Evolutionary conservation across 2,797 vertebrate species (phyloP), one percentile per base, ranked within the genome.

Genomic region (Crypturellus tataupa): DNA sequence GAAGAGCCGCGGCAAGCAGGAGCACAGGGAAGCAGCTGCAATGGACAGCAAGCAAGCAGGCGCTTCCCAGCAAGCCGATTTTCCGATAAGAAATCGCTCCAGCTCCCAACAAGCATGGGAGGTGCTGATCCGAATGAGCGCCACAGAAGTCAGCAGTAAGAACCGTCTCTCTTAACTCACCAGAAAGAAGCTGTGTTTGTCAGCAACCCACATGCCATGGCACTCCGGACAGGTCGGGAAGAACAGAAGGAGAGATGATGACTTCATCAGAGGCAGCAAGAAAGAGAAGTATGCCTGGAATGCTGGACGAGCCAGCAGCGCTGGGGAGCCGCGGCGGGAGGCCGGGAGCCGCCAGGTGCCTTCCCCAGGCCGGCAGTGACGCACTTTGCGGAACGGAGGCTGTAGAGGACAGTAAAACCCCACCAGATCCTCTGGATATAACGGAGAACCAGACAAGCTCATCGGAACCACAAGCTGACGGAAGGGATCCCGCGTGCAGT

Each of bases 191-290:
- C 65, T 2, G 87, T 8, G 89, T 71, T 42, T 12, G 42, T 68
- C 85, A 93, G 94, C 88, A 86, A 29, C 71, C 10, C 89, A 33
- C 93, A 70, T 83, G 96, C 96, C 96, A 97, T 96, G 96, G 88
- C 90, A 80, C 81, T 65, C n/a, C 25, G 31, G 80, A 18, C 25
- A 37, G 84, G 94, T 80, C 81, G 40, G 71, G 46, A 72, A 3
- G 16, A 70, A 87, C 78, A 76, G 80, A 12, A 68, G 90, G 17
- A 80, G 76, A 81, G 93, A 35, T 73, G 95, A 37, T 88, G 97
- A 95, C 93, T 96, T 97, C 97, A 97, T 97, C 87, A 40, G 96
- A 93, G 78, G 92, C 90, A 65, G 87, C 75, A 12, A 82, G 64
- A 2, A 23, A 13, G 70, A 29, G 81, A 93, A 46, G 80, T 12